Evolutionary conservation across 2,113 vertebrate species (phyloP), one percentile per base, ranked within the genome.

Genomic region (Hippocampus abdominalis): DNA sequence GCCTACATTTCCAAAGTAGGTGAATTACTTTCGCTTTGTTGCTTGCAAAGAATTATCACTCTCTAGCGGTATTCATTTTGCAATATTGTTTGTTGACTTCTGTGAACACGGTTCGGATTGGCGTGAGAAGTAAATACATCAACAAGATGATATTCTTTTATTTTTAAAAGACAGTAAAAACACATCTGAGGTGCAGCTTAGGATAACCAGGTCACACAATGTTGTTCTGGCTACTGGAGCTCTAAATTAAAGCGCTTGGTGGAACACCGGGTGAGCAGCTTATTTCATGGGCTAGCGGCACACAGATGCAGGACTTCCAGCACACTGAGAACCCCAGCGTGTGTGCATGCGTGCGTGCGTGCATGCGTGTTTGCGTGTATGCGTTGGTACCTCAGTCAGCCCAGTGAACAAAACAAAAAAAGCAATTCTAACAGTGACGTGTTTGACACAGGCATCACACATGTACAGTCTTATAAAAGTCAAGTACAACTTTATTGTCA

Each of bases 251-350:
- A 89, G 86, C 81, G 84, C 82, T 82, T 76, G 73, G 80, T 84
- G 83, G 82, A 86, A 87, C 84, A 76, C 76, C 82, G 83, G 79
- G 86, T 76, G 83, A 84, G 78, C 79, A 84, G 83, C 81, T 87
- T 86, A 90, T 89, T 89, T 90, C 87, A 90, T 89, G 86, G 89
- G 70, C 87, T 81, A 73, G 80, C 79, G 80, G 80, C 80, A 83
- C 80, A 89, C 78, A 84, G 75, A 81, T 80, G 81, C 78, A 77
- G 70, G 82, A 83, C 81, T 85, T 90, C 83, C 83, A 81, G 70
- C 76, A 4, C 63, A 77, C 80, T 81, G 66, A 68, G 77, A 68
- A 76, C 64, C 59, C 36, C 57, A 16, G 36, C 56, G 60, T 65
- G 74, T 72, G 15, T 57, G 71, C 54, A 40, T 71, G 68, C 57